Evolutionary conservation across 2,113 vertebrate genomes (phyloP), one percentile per base, ranked within the genome.

Genomic region (Alethe diademata): DNA sequence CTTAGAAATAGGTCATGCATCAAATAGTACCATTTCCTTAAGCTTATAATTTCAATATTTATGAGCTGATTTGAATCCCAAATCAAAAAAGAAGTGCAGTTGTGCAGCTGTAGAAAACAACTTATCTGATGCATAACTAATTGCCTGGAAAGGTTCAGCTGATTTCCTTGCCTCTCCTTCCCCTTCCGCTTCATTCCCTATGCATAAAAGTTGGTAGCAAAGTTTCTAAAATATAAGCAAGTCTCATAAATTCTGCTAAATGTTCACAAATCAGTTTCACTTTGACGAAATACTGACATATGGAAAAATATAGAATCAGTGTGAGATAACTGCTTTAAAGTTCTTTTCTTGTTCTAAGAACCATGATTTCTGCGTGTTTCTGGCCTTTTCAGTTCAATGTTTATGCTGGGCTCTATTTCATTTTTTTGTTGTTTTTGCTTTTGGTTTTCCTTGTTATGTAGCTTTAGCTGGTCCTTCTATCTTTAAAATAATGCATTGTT

Each of bases 31-130:
- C 47, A 53, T 96, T 97, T 97, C 64, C 75, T 96, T 96, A 92
- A 97, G 88, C 84, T 75, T 92, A 88, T 81, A 42, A 88, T 97
- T 96, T 97, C 95, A 98, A 97, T 97, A 97, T 97, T 97, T 96
- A 97, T 97, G 78, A 97, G 83, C 83, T 86, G 76, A 97, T 97
- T 98, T 98, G 90, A 97, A 97, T 97, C 83, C 71, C 92, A 94
- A 97, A 97, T 96, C 14, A 95, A 94, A 88, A 91, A 90, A 87
- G 54, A 92, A 60, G 29, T 93, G 90, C 8, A 26, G 88, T 94
- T 85, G 36, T 76, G 88, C 93, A 95, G 85, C 86, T 97, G 92
- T 79, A 94, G 91, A 90, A 97, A 97, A 96, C 94, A 96, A 91
- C 76, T 96, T 96, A 96, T 95, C 90, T 94, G 96, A 91, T 76